phyloP scores from a whole-genome alignment of 2,888 invertebrate genomes.

The Drosophila histrio region DNA sequence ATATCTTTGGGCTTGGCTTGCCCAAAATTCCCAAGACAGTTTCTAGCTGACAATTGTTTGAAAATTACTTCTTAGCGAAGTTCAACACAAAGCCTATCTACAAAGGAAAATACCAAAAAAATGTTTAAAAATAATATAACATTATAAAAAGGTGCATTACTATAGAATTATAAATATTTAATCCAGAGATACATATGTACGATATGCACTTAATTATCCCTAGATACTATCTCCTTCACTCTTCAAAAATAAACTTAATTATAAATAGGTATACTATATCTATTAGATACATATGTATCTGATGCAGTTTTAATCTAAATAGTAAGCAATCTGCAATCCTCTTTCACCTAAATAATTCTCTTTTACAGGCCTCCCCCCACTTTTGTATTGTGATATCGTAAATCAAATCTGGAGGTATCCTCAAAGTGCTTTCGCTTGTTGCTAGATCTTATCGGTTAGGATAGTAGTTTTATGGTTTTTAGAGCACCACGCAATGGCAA shows the following conservation, averaged over 20 bases:
- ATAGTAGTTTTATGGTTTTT: constrained; percentile 49
- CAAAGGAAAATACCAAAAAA: too few species aligned
- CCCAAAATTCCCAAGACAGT: constrained; percentile 35
- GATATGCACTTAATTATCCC: too few species aligned
- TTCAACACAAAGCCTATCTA: too few species aligned
- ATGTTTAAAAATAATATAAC: neutral
- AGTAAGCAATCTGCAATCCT: neutral
- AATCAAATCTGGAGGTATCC: constrained; percentile 38
- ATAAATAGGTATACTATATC: neutral
- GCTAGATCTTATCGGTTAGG: constrained; percentile 51
- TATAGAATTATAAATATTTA: too few species aligned
- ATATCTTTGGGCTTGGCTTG: constrained; percentile 23
- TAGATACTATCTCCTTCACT: too few species aligned
- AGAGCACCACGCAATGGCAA: constrained; percentile 14
- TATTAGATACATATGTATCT: neutral
- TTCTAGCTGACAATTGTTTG: neutral
- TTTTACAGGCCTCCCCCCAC: neutral
- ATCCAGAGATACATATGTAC: too few species aligned
- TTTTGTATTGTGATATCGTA: constrained; percentile 31
- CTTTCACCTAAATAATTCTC: neutral
- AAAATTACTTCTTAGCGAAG: too few species aligned
- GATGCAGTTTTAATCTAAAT: neutral
- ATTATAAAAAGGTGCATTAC: too few species aligned
- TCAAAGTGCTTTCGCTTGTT: constrained; percentile 73
- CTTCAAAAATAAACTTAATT: neutral